phyloP scores from a whole-genome alignment of 2,797 vertebrate species.

The Emys orbicularis region DNA sequence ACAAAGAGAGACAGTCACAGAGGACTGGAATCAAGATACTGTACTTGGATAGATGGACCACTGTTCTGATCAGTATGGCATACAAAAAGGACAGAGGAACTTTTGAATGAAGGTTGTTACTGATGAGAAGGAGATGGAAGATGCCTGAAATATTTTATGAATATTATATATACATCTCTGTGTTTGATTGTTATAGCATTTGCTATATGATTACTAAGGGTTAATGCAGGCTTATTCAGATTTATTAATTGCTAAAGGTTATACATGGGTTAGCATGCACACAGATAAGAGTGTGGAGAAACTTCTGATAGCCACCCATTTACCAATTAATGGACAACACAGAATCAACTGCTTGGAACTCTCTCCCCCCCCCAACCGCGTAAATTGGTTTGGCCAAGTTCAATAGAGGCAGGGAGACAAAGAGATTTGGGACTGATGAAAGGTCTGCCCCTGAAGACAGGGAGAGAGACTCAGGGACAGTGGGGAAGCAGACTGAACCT shows the following conservation, averaged over 20 bases:
- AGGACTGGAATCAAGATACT: background rate
- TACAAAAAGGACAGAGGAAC: background rate
- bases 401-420: background rate
- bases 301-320: background rate
- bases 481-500: background rate
- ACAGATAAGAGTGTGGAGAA: background rate
- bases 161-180: rapidly evolving
- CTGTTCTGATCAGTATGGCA: rapidly evolving
- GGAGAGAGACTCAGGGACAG: background rate
- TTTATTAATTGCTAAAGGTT: background rate
- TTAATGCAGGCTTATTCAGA: background rate
- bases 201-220: rapidly evolving
- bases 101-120: background rate
- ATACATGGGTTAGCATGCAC: background rate
- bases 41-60: rapidly evolving
- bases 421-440: background rate
- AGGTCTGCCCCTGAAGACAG: background rate
- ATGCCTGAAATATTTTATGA: background rate
- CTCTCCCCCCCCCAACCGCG: rapidly evolving
- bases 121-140: background rate
- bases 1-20: rapidly evolving
- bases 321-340: background rate
- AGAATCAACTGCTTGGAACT: rapidly evolving
- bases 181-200: background rate
- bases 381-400: background rate